These are phyloP conservation scores for Pygathrix nemaeus DNA, from an alignment of 2,113 vertebrate genomes.

Conservation along the genomic window DNA sequence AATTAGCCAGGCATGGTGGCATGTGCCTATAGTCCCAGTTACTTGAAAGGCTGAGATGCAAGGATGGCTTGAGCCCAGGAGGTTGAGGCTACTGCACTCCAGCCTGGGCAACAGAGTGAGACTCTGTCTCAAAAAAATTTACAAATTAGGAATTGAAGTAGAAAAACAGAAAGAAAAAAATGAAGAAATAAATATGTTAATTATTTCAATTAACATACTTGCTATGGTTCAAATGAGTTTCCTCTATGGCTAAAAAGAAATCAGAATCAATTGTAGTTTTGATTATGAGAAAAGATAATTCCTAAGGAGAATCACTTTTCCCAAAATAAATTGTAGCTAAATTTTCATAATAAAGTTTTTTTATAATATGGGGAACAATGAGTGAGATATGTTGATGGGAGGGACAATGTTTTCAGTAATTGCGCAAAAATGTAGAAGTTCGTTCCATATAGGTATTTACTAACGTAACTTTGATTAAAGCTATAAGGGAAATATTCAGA, in stretches of 20 bases:
- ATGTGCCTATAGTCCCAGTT: no score
- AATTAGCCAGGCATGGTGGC: no score
- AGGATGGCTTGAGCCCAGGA: no score
- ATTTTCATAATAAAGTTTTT: neutral
- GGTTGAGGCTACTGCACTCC: no score
- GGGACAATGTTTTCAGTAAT: neutral
- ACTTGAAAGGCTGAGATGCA: no score
- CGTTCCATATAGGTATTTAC: neutral
- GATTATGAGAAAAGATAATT: neutral
- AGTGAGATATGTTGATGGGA: neutral
- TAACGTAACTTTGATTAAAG: neutral
- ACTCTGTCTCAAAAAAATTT: neutral
- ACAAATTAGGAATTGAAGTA: neutral
- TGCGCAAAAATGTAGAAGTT: neutral
- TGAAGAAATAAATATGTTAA: neutral
- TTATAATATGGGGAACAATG: neutral
- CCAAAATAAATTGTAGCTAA: neutral
- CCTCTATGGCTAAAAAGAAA: neutral
- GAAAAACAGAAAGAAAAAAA: conserved; percentile 19
- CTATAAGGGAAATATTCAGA: neutral
- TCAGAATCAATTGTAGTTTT: conserved; percentile 17
- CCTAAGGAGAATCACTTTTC: neutral
- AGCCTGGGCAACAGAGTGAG: no score
- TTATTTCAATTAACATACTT: neutral
- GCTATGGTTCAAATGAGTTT: neutral